These are phyloP conservation scores for Pteropus alecto DNA, from an alignment of 2,113 vertebrate species.

Conservation along the genomic window DNA sequence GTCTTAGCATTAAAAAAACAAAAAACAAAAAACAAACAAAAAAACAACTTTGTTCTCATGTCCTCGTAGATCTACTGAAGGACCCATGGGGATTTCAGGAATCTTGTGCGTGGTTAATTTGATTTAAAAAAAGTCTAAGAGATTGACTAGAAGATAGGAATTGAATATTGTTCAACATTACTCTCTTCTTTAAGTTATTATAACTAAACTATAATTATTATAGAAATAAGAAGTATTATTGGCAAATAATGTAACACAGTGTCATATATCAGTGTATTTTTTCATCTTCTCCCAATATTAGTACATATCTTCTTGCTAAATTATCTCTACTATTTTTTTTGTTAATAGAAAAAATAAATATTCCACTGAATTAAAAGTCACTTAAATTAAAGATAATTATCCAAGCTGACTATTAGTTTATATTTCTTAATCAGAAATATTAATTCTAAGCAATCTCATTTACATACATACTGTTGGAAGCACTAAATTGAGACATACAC, in stretches of 20 bases:
- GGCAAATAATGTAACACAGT: background rate
- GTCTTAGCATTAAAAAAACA: background rate
- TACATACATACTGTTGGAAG: background rate
- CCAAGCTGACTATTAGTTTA: background rate
- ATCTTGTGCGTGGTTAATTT: background rate
- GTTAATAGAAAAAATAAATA: background rate
- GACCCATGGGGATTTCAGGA: background rate
- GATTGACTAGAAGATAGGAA: background rate
- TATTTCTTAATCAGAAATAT: background rate
- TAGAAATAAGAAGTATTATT: background rate
- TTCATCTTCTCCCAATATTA: background rate
- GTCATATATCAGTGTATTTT: background rate
- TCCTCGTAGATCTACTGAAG: background rate
- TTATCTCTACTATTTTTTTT: background rate
- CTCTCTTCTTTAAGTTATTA: background rate
- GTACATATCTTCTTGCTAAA: background rate
- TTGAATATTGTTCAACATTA: background rate
- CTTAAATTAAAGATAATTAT: background rate
- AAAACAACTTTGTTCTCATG: background rate
- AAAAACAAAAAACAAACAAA: background rate
- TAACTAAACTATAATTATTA: background rate
- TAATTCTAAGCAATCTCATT: background rate
- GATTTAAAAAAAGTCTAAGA: background rate
- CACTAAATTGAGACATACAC: background rate
- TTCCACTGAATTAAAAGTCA: background rate